Conservation (phyloP, 2,888 invertebrate species). For the Camptogramma bilineatum region DNA sequence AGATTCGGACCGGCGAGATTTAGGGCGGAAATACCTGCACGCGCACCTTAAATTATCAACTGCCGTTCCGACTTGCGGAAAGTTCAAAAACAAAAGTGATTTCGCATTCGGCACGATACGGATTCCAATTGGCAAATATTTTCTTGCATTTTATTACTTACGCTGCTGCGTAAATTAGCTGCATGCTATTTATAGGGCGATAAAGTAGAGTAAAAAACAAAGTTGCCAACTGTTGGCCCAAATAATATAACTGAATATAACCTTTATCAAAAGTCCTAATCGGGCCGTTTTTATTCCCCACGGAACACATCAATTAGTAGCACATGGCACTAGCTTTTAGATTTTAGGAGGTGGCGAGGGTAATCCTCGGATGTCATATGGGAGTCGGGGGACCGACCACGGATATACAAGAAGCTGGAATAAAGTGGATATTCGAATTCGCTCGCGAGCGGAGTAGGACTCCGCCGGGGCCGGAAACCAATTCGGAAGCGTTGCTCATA, state of each 20-base stretch:
- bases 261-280: constrained; percentile 58
- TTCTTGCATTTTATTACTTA: constrained; percentile 48
- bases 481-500: constrained; percentile 52
- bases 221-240: constrained; percentile 38
- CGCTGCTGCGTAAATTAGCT: constrained; percentile 40
- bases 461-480: constrained; percentile 48
- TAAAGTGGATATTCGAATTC: constrained; percentile 54
- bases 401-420: constrained; percentile 58
- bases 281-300: constrained; percentile 74
- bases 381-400: constrained; percentile 50
- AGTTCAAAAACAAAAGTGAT: constrained; percentile 61
- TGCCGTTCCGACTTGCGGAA: constrained; percentile 46
- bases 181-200: constrained; percentile 41
- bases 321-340: constrained; percentile 72
- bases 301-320: constrained; percentile 74
- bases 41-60: constrained; percentile 59
- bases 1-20: constrained; percentile 57
- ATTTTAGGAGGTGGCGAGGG: constrained; percentile 67
- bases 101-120: constrained; percentile 44
- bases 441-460: constrained; percentile 40
- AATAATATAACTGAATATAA: constrained; percentile 37
- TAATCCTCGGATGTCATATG: constrained; percentile 64
- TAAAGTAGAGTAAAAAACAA: constrained; percentile 45
- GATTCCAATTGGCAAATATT: constrained; percentile 56
- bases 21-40: constrained; percentile 52